Conservation (phyloP, 1,140 invertebrate species). For the Cecropterus lyciades region DNA sequence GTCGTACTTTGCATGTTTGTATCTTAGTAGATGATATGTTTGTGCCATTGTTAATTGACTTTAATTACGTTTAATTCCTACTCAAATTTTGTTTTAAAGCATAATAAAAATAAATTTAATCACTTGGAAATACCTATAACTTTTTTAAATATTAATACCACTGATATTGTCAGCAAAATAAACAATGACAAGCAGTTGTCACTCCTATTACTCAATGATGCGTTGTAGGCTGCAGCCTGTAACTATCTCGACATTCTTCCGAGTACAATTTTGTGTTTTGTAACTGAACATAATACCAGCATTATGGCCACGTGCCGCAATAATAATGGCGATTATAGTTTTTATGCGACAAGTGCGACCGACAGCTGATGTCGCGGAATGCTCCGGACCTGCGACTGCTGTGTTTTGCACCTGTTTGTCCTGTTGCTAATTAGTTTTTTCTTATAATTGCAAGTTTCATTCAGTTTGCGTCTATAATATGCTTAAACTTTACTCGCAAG, state of each 20-base stretch:
- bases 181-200: conserved; percentile 8
- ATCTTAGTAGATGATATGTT: conserved; percentile 5
- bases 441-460: conserved; percentile 5
- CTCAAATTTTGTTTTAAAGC: too few species aligned
- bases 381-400: conserved; percentile 17
- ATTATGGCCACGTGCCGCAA: conserved; percentile 32
- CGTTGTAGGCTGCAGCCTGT: conserved; percentile 12
- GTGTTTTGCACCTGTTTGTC: conserved; percentile 22
- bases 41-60: neutral
- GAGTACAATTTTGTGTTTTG: conserved; percentile 30
- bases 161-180: too few species aligned
- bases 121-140: too few species aligned
- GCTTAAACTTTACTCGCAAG: neutral
- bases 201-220: conserved; percentile 17
- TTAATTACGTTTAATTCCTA: neutral
- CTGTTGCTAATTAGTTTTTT: neutral
- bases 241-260: conserved; percentile 16
- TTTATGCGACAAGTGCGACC: conserved; percentile 26
- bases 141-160: too few species aligned
- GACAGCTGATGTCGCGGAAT: conserved; percentile 30
- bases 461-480: neutral
- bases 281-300: conserved; percentile 43
- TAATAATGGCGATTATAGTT: conserved; percentile 31
- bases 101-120: too few species aligned
- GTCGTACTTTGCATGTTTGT: conserved; percentile 2